Evolutionary conservation across 2,888 invertebrate genomes (phyloP).

Genomic region (Ligdia adustata): DNA sequence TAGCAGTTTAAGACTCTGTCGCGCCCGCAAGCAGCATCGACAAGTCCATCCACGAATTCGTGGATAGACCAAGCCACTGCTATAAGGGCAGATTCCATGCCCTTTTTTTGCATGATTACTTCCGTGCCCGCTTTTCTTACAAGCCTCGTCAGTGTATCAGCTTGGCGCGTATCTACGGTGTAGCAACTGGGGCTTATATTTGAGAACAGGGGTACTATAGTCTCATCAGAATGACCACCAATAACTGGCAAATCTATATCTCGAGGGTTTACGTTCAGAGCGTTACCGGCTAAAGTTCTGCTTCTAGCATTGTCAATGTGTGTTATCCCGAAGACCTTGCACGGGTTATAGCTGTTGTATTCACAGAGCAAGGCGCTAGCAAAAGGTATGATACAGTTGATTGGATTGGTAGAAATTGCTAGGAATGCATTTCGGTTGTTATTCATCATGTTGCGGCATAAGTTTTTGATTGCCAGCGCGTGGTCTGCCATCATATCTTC

Average conservation of each 20-base stretch:
- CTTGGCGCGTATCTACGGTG: conserved; percentile 45
- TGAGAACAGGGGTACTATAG: conserved; percentile 65
- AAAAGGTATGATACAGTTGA: conserved; percentile 64
- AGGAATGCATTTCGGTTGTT: conserved; percentile 57
- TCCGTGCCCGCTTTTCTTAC: conserved; percentile 59
- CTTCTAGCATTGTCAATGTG: conserved; percentile 59
- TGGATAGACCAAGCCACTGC: conserved; percentile 62
- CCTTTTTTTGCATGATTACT: conserved; percentile 54
- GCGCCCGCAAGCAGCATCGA: conserved; percentile 53
- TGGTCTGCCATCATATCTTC: conserved; percentile 59
- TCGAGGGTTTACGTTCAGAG: conserved; percentile 47
- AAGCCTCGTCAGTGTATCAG: conserved; percentile 56
- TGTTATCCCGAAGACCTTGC: conserved; percentile 63
- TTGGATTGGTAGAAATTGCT: conserved; percentile 61
- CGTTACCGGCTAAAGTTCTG: conserved; percentile 47
- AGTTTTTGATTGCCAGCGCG: conserved; percentile 50
- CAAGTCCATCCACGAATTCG: conserved; percentile 56
- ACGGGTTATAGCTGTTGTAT: conserved; percentile 57
- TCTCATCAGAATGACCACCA: conserved; percentile 66
- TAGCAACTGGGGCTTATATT: conserved; percentile 49
- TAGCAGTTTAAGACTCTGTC: conserved; percentile 52
- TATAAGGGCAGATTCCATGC: conserved; percentile 51
- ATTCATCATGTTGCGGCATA: conserved; percentile 55
- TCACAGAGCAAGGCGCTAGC: conserved; percentile 53
- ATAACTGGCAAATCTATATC: conserved; percentile 58